A percentile compares a stretch with the other conserved stretches of the same genome.
phyloP scores from a whole-genome alignment of 2,113 vertebrate genomes.

The Notechis scutatus region DNA sequence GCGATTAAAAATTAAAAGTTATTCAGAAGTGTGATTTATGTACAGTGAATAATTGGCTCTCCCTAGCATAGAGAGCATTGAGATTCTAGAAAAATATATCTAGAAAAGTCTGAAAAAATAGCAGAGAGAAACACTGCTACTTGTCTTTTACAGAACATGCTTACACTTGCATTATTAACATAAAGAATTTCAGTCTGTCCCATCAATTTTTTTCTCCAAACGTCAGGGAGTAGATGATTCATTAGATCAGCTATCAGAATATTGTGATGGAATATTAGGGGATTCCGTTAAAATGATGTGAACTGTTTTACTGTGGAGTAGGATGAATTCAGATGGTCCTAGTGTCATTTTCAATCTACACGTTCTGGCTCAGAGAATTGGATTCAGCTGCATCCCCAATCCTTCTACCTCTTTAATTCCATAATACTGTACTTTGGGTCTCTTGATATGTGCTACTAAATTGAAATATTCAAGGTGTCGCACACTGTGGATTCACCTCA shows the following conservation, averaged over 20 bases:
- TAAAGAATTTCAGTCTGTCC: constrained; percentile 7
- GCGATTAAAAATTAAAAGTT: neutral
- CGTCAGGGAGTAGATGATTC: neutral
- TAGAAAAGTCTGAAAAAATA: neutral
- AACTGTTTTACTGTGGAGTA: neutral
- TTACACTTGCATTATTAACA: neutral
- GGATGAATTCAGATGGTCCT: neutral
- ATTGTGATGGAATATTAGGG: neutral
- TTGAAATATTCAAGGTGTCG: constrained; percentile 40
- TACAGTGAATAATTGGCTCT: neutral
- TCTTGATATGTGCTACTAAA: constrained; percentile 34
- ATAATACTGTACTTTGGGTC: constrained; percentile 41
- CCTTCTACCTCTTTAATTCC: too few relatives aligned
- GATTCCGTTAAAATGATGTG: neutral
- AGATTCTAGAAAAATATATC: neutral
- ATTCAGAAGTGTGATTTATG: neutral
- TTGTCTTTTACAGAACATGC: neutral
- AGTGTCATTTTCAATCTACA: neutral
- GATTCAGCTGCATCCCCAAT: neutral
- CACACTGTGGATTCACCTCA: neutral
- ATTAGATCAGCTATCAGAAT: neutral
- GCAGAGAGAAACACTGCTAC: neutral
- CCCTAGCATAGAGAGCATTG: neutral
- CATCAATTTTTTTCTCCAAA: neutral
- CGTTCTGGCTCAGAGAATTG: neutral